These are phyloP conservation scores for Drosophila navojoa DNA, from an alignment of 1,140 invertebrate species.

Conservation along the genomic window DNA sequence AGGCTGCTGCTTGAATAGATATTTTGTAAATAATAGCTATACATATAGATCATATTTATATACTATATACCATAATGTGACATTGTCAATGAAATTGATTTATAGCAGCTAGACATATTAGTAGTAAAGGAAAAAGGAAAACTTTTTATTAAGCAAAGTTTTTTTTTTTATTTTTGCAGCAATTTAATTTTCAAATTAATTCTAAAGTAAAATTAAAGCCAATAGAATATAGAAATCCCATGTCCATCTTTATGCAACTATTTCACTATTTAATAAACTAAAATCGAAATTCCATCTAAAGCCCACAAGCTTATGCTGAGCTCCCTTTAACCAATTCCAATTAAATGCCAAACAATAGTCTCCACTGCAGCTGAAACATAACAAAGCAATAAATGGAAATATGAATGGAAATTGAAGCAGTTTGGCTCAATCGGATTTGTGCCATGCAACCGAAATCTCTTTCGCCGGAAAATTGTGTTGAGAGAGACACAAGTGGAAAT, in stretches of 20 bases:
- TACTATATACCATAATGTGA: too few species aligned
- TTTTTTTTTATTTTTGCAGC: too few species aligned
- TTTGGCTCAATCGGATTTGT: constrained; percentile 4
- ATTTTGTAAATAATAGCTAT: not conserved
- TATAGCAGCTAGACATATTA: too few species aligned
- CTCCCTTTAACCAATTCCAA: constrained; percentile 14
- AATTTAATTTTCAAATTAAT: too few species aligned
- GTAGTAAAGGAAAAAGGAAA: too few species aligned
- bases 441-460: not conserved
- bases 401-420: constrained; percentile 5
- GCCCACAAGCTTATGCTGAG: not conserved
- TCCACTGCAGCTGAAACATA: not conserved
- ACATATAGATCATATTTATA: not conserved
- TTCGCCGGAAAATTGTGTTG: constrained; percentile 4
- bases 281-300: not conserved
- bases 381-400: constrained; percentile 20
- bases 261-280: not conserved
- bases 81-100: too few species aligned
- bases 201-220: too few species aligned
- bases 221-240: too few species aligned
- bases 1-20: too few species aligned
- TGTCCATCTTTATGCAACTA: too few species aligned
- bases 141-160: too few species aligned
- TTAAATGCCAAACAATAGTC: constrained; percentile 30
- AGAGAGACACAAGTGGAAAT: constrained; percentile 4